Evolutionary conservation across 2,888 invertebrate genomes (phyloP), one percentile per base, ranked within the genome.

Genomic region (Xiphydria camelus): DNA sequence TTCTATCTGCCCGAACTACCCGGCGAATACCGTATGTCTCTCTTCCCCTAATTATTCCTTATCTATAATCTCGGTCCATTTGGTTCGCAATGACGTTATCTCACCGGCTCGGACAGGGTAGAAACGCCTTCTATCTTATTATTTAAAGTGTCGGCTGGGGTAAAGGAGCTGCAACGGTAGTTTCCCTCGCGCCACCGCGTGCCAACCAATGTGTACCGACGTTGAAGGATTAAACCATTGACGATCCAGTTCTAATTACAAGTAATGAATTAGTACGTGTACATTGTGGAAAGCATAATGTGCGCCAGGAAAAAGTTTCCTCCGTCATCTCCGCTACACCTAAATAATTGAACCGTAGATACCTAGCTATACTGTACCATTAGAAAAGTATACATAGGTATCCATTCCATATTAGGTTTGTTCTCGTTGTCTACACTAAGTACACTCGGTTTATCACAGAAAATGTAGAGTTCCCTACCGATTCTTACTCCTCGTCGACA

Each of bases 41-140:
- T 51, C 56, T 68, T 60, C 66, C 64, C 61, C 70, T 72, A 74
- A 74, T 74, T 73, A 74, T 73, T 68, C 68, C 63, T 72, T 74
- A 72, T 73, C 73, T 72, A 71, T 72, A 73, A n/a, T 72, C 72
- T 71, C 66, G 68, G 66, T 70, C 72, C 71, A 72, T 73, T 73
- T 73, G 68, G 66, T 64, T 67, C 62, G 66, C 66, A 71, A 73
- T 69, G 71, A 72, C 71, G 72, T 73, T 73, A 73, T 73, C 73
- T 70, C 59, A 55, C 60, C 61, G 43, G 59, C 47, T 53, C 45
- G 60, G 53, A 58, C 51, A 51, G 43, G 55, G 46, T 53, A 56
- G 59, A 57, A 55, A 51, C 45, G 58, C 55, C 63, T 65, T 62
- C 67, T 68, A 73, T 71, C 71, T 71, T 73, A 72, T 74, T 70